Conservation (phyloP, 2,113 vertebrate genomes). For the Emydura subglobosa region DNA sequence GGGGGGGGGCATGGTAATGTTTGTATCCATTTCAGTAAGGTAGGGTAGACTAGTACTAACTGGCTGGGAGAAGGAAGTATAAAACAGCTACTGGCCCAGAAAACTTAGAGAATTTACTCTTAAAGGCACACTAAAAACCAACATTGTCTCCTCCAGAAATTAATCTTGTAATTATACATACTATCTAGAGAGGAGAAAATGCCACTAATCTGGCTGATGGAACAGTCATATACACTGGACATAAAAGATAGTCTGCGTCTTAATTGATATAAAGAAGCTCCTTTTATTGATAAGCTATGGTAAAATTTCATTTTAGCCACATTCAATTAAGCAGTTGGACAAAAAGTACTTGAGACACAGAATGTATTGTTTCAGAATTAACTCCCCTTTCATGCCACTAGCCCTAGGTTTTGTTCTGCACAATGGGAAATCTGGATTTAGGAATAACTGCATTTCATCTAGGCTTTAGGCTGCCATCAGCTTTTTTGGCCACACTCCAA, state of each 20-base stretch:
- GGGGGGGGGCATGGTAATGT: rapidly evolving
- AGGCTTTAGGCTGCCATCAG: neutral
- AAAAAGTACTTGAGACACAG: neutral
- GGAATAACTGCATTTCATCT: neutral
- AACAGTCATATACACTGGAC: neutral
- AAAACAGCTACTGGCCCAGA: neutral
- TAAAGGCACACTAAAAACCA: neutral
- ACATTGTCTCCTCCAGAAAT: neutral
- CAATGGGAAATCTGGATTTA: neutral
- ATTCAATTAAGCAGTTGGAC: neutral
- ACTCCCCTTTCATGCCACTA: neutral
- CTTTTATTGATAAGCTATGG: neutral
- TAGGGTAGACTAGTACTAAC: neutral
- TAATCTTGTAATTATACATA: neutral
- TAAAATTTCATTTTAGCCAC: neutral
- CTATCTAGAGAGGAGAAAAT: neutral
- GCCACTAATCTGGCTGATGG: neutral
- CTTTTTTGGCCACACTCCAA: neutral
- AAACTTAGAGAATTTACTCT: neutral
- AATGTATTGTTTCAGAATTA: neutral
- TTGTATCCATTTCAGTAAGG: neutral
- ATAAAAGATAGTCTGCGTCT: neutral
- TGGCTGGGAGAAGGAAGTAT: neutral
- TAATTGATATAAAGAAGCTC: neutral
- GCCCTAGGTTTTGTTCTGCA: neutral